Evolutionary conservation across 2,113 vertebrate species (phyloP), one percentile per base, ranked within the genome.

Genomic region (Oryzias melastigma): DNA sequence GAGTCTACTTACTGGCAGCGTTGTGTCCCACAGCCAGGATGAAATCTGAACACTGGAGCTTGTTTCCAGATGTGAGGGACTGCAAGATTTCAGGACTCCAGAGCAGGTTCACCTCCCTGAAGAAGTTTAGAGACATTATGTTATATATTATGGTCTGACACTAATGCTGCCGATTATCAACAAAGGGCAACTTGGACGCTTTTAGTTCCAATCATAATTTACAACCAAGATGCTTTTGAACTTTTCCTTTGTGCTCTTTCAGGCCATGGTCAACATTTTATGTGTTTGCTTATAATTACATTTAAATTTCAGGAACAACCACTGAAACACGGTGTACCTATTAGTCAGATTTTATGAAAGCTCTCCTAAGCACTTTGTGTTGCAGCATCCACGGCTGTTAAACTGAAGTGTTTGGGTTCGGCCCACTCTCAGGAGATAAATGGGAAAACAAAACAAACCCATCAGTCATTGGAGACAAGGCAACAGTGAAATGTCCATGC

Each of bases 21-120:
- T 89, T 92, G 57, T 75, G 85, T 69, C 92, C 92, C 56, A 86
- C 87, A 16, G 89, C 85, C 10, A 93, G 79, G 71, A 92, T 59
- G 52, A 93, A 83, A 50, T 90, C 72, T 3, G 88, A 87, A 60
- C 86, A 91, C 51, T 54, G 75, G 29, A 91, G 22, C 54, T 81
- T 82, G 67, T 81, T 82, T 44, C 78, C 84, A 0, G 79, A 64
- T n/a, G 29, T 75, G 47, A 83, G 56, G 0, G 5, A 27, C 24
- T 81, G 68, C 0, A 74, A 72, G 62, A 86, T 62, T 17, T 84
- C 77, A 5, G 87, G 58, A 58, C 52, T 66, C 90, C 88, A 89
- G 47, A 65, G 66, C 52, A 90, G 65, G 50, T 76, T 71, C 63
- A 92, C 83, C 29, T 87, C 76, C 68, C 91, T 92, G 68, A 52